These are phyloP conservation scores for Thunnus albacares DNA, from an alignment of 2,797 vertebrate genomes.

Conservation along the genomic window DNA sequence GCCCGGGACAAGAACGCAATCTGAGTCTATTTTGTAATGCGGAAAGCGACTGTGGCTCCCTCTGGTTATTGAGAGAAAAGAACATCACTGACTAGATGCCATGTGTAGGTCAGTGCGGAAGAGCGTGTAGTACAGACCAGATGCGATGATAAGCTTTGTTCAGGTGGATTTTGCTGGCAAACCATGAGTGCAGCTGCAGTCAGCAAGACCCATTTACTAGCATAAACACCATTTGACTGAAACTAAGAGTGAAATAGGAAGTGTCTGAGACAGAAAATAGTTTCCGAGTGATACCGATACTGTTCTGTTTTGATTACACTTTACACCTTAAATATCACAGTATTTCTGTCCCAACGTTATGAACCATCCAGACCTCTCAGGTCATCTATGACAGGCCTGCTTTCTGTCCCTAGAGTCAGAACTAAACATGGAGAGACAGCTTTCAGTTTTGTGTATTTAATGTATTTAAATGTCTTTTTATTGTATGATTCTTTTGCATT, in stretches of 20 bases:
- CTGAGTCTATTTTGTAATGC: not conserved
- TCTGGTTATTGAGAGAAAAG: not conserved
- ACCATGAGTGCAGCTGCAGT: not conserved
- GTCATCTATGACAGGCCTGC: too few species aligned
- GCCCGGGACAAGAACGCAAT: constrained; percentile 7
- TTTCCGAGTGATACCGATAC: not conserved
- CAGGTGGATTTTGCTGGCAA: not conserved
- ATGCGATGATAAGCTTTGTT: not conserved
- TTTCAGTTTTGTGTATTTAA: too few species aligned
- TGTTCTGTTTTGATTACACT: not conserved
- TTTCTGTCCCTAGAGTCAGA: too few species aligned
- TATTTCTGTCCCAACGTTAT: not conserved
- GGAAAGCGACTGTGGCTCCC: not conserved
- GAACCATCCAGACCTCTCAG: too few species aligned
- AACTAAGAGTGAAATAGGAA: not conserved
- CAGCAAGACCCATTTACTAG: not conserved
- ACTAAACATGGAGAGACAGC: too few species aligned
- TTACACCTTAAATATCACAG: not conserved
- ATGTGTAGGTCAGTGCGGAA: not conserved
- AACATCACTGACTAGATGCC: too few species aligned
- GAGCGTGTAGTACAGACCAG: not conserved
- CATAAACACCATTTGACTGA: not conserved
- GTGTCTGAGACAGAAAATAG: not conserved
- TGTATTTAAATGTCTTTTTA: too few species aligned
- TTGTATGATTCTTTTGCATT: too few species aligned